Percentiles rank a stretch among this genome's conserved stretches.
Evolutionary conservation across 2,113 vertebrate genomes (phyloP).

Genomic region (Pseudorasbora parva): DNA sequence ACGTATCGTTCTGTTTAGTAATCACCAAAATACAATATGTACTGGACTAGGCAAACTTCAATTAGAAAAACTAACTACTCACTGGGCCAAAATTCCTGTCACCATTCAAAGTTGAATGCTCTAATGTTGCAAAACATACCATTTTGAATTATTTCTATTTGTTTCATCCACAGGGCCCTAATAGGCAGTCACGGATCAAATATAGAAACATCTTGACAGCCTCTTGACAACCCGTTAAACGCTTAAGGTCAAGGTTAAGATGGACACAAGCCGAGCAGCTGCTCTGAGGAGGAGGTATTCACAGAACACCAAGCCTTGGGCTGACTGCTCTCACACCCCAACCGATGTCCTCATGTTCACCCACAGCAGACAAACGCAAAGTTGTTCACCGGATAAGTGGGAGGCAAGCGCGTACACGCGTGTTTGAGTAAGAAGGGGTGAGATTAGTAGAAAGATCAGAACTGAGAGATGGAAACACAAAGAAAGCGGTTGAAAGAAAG

Average conservation of each 20-base stretch:
- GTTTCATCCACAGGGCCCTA: not conserved
- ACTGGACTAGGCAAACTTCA: not conserved
- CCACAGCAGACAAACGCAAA: not conserved
- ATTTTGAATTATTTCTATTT: not conserved
- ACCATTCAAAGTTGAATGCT: not conserved
- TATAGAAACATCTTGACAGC: slow-evolving; percentile 10
- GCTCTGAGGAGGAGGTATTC: slow-evolving; percentile 1
- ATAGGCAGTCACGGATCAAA: not conserved
- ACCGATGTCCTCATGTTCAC: slow-evolving; percentile 14
- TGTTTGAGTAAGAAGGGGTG: slow-evolving; percentile 38
- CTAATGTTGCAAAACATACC: not conserved
- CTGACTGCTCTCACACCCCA: slow-evolving; percentile 9
- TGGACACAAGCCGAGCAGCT: slow-evolving; percentile 12
- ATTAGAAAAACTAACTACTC: not conserved
- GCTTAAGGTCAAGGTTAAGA: slow-evolving; percentile 20
- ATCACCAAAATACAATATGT: not conserved
- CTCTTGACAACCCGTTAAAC: not conserved
- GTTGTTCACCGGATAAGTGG: slow-evolving; percentile 32
- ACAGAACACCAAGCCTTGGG: not conserved
- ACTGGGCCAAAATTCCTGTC: not conserved
- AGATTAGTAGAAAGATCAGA: not conserved
- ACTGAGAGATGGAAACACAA: not conserved
- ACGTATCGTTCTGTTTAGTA: not conserved
- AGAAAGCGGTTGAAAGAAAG: slow-evolving; percentile 9
- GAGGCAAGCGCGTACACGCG: slow-evolving; percentile 7